Conservation (phyloP, 2,113 vertebrate species). For the Hipposideros armiger region DNA sequence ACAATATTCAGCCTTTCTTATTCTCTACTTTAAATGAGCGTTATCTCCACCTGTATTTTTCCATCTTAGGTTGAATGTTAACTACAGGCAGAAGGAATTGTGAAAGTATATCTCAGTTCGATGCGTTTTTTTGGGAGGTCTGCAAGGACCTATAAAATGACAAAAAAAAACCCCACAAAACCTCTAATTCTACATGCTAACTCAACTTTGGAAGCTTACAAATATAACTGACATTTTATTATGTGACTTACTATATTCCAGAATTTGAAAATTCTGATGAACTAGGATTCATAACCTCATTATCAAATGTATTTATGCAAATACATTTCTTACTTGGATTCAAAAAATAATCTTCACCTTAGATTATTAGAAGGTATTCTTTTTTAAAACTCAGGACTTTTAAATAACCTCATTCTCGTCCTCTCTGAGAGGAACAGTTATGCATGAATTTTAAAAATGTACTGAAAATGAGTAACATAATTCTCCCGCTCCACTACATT, state of each 20-base stretch:
- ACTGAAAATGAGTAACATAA: background rate
- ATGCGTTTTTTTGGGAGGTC: background rate
- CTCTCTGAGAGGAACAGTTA: slow-evolving; percentile 55
- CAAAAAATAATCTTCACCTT: slow-evolving; percentile 57
- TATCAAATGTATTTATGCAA: slow-evolving; percentile 66
- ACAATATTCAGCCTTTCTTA: slow-evolving; percentile 49
- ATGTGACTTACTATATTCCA: background rate
- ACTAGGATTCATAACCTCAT: slow-evolving; percentile 50
- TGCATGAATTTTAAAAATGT: slow-evolving; percentile 63
- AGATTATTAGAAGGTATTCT: slow-evolving; percentile 48
- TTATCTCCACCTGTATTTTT: slow-evolving; percentile 16
- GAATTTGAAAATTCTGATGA: slow-evolving; percentile 51
- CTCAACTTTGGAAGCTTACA: background rate
- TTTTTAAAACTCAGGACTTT: slow-evolving; percentile 62
- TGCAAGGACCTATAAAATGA: background rate
- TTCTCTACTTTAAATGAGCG: background rate
- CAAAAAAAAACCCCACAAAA: background rate
- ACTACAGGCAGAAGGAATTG: background rate
- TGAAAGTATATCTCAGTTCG: background rate
- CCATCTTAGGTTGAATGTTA: background rate
- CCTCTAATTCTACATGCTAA: background rate
- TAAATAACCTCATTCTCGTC: slow-evolving; percentile 50
- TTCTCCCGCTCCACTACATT: slow-evolving; percentile 14
- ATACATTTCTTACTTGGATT: slow-evolving; percentile 65
- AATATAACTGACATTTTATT: background rate